Evolutionary conservation across 2,113 vertebrate species (phyloP).

Genomic region (Burhinus oedicnemus): DNA sequence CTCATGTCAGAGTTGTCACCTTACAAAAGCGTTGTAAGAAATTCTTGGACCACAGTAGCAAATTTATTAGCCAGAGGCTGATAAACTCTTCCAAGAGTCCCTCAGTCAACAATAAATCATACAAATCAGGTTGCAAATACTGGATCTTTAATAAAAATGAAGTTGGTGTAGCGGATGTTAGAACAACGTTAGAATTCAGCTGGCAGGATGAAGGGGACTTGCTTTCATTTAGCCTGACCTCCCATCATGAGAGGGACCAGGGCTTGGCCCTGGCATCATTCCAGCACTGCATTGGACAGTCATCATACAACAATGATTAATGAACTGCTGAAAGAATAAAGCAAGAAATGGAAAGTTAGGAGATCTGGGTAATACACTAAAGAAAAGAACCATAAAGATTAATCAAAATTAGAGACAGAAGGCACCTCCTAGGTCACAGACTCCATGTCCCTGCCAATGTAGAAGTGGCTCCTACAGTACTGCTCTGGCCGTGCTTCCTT

Average conservation of each 20-base stretch:
- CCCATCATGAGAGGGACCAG: neutral
- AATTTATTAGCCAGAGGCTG: conserved; percentile 20
- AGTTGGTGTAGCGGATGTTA: neutral
- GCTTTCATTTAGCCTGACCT: neutral
- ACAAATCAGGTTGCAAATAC: neutral
- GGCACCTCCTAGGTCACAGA: neutral
- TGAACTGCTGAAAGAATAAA: neutral
- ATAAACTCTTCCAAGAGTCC: conserved; percentile 24
- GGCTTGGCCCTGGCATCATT: neutral
- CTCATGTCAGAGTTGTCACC: neutral
- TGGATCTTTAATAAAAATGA: neutral
- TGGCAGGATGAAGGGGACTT: neutral
- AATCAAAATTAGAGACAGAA: neutral
- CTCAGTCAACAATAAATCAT: conserved; percentile 23
- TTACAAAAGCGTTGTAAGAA: neutral
- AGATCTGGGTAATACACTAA: neutral
- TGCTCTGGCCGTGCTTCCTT: neutral
- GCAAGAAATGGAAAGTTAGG: neutral
- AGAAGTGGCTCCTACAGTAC: neutral
- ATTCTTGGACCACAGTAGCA: neutral
- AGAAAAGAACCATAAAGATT: neutral
- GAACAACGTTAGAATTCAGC: neutral
- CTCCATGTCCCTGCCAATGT: neutral
- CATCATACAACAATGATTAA: neutral
- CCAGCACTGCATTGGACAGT: neutral